Evolutionary conservation across 2,797 vertebrate species (phyloP).

Genomic region (Hafferia zeledoni): DNA sequence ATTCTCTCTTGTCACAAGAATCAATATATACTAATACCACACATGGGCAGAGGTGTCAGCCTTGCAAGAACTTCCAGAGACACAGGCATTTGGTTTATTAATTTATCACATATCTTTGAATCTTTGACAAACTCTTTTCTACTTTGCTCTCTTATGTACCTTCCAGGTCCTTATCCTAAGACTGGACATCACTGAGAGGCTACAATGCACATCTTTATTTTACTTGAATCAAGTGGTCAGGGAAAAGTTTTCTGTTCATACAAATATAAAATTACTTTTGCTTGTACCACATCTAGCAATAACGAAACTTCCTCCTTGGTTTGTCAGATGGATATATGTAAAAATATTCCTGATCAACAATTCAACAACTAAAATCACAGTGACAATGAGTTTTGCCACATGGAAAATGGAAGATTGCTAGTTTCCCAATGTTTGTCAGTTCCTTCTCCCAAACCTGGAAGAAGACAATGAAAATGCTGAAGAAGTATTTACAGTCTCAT

Average conservation of each 20-base stretch:
- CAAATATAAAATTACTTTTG: neutral
- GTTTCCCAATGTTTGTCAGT: neutral
- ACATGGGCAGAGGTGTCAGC: neutral
- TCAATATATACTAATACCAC: neutral
- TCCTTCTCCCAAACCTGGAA: neutral
- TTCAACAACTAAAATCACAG: neutral
- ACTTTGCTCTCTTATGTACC: neutral
- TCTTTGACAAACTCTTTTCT: neutral
- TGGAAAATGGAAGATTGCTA: neutral
- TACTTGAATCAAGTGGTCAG: neutral
- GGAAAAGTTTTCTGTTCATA: neutral
- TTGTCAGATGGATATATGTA: neutral
- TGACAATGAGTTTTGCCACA: neutral
- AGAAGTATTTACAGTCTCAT: neutral
- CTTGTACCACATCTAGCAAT: neutral
- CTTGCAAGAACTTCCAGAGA: constrained; percentile 6
- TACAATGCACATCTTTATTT: neutral
- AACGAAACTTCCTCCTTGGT: neutral
- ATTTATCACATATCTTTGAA: neutral
- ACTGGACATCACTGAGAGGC: neutral
- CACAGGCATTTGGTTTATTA: neutral
- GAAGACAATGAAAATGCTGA: neutral
- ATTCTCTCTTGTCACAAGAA: neutral
- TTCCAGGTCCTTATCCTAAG: neutral
- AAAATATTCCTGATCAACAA: neutral